Evolutionary conservation across 2,888 invertebrate genomes (phyloP).

Genomic region (Drosophila lacicola): DNA sequence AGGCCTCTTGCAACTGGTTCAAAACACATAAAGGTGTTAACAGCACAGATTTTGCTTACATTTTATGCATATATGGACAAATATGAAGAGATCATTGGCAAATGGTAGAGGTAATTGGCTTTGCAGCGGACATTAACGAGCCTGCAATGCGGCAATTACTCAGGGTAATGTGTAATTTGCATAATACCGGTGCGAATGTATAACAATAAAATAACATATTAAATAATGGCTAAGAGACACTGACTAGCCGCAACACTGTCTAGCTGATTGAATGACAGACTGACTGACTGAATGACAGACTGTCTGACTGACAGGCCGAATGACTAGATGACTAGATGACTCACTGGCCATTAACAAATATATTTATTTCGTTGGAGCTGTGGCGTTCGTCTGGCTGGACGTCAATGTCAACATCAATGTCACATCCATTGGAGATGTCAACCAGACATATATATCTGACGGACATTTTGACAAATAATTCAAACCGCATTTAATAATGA

Average conservation of each 20-base stretch:
- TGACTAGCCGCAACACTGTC: conserved; percentile 9
- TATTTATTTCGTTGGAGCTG: conserved; percentile 68
- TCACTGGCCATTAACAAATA: conserved; percentile 76
- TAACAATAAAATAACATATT: conserved; percentile 80
- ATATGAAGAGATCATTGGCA: conserved; percentile 17
- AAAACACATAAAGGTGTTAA: conserved; percentile 11
- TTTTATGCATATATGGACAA: conserved; percentile 5
- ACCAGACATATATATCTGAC: conserved; percentile 52
- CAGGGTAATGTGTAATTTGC: conserved; percentile 68
- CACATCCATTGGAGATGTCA: conserved; percentile 35
- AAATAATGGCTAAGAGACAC: conserved; percentile 52
- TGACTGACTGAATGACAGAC: conserved; percentile 18
- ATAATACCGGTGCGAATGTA: conserved; percentile 63
- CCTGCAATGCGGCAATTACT: conserved; percentile 63
- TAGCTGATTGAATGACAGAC: conserved; percentile 9
- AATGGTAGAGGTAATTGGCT: conserved; percentile 30
- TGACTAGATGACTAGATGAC: conserved; percentile 19
- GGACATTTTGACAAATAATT: conserved; percentile 72
- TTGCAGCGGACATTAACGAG: conserved; percentile 34
- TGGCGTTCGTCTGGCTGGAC: conserved; percentile 40
- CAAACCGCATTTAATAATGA: conserved; percentile 72
- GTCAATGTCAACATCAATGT: conserved; percentile 76
- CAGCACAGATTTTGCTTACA: background rate
- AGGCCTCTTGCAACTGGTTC: conserved; percentile 1
- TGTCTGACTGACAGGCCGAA: conserved; percentile 6